These are phyloP conservation scores for Pterostichus niger DNA, from an alignment of 2,888 invertebrate genomes.

Conservation along the genomic window DNA sequence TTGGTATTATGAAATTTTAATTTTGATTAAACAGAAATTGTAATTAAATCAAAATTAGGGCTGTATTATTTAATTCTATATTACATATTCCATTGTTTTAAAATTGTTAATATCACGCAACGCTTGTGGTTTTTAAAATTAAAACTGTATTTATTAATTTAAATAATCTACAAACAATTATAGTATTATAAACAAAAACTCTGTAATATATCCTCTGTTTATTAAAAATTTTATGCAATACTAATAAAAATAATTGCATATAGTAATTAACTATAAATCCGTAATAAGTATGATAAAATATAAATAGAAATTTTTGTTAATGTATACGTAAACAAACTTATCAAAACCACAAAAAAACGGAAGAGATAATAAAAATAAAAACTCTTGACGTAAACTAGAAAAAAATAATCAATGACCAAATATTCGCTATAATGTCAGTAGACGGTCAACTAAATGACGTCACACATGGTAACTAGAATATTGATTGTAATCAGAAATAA, in stretches of 20 bases:
- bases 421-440: conserved; percentile 1
- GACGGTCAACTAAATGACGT: background rate
- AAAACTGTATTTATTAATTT: too few relatives aligned
- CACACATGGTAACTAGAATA: background rate
- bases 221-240: too few relatives aligned
- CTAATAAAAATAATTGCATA: too few relatives aligned
- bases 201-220: background rate
- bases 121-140: too few relatives aligned
- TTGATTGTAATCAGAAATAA: conserved; percentile 31
- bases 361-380: background rate
- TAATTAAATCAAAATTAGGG: background rate
- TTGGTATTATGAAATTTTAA: conserved; percentile 5
- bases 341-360: too few relatives aligned
- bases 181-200: background rate
- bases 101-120: too few relatives aligned
- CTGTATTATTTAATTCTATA: too few relatives aligned
- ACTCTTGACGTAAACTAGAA: background rate
- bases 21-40: background rate
- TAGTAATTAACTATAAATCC: too few relatives aligned
- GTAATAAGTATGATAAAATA: too few relatives aligned
- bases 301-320: too few relatives aligned
- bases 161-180: background rate
- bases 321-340: too few relatives aligned
- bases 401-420: conserved; percentile 21
- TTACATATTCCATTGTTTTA: background rate